Base-by-base conservation (phyloP, 2,797 vertebrate genomes). In the Potorous gilbertii region DNA sequence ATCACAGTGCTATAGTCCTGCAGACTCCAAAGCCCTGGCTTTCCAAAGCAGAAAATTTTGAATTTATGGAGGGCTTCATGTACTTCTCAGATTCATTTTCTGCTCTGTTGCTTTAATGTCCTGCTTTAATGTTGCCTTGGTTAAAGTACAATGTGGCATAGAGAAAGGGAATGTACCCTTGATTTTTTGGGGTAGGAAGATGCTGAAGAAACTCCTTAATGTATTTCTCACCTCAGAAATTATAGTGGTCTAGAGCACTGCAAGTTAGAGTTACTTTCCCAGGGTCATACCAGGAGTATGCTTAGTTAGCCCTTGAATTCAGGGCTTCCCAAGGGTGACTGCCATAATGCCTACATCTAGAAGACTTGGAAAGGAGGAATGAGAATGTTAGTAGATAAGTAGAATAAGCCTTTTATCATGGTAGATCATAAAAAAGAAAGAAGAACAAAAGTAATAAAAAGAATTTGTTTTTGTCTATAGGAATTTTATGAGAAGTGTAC, bases 401-500 rank as follows among this genome's bases (percentile, higher is more conserved):
- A 59, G 94, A 92, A 56, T 56, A 55, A 96, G 94, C 12, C 14
- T 3, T 81, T 46, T 92, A 28, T 28, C 24, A n/a, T 62, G 28
- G n/a, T 66, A 5, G 31, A 54, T 52, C 13, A 92, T 91, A 59
- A 90, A 74, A 56, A 74, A 74, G 18, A 6, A 24, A 46, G n/a
- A 46, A 46, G 66, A 81, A 46, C 21, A 21, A 40, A 10, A 5
- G 4, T 87, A 11, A 27, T 50, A 11, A 27, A 87, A 24, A 87
- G 40, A 6, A 87, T 50, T 87, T 81, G 66, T 81, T 18, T 24
- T 54, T 52, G 52, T 52, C 94, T 97, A 31, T 91, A 99, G 99
- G 98, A 98, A 0, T 99, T 99, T 95, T 99, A 99, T 46, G 97
- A 99, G 0, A 31, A 93, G 91, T 99, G 99, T 99, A 92, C 99